A percentile compares a stretch with the other conserved stretches of the same genome.
phyloP scores from a whole-genome alignment of 1,140 invertebrate species.

The Archegozetes longisetosus region DNA sequence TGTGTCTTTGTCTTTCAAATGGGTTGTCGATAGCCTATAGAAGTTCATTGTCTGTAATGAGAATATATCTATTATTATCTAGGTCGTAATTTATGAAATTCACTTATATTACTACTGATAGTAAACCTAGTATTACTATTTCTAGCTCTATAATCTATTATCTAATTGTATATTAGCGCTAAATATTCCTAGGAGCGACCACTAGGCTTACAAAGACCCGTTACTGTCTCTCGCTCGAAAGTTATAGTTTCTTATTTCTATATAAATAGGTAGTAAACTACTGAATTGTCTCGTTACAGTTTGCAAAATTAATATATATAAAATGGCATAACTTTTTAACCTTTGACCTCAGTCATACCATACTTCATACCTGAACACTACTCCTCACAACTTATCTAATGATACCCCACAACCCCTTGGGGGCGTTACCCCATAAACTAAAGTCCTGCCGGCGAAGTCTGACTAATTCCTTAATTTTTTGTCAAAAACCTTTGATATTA shows the following conservation, averaged over 20 bases:
- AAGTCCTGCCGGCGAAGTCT: not conserved
- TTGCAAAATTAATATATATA: not conserved
- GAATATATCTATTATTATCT: too few species aligned
- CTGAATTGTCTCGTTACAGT: not conserved
- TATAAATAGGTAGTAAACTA: not conserved
- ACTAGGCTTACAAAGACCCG: not conserved
- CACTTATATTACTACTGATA: too few species aligned
- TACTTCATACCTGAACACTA: not conserved
- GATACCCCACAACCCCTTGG: not conserved
- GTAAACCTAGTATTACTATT: too few species aligned
- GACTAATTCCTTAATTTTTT: too few species aligned
- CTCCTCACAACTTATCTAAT: not conserved
- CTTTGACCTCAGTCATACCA: not conserved
- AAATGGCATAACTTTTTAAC: not conserved
- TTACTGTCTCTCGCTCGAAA: too few species aligned
- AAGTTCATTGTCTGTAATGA: not conserved
- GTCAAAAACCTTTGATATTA: too few species aligned
- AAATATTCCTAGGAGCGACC: not conserved
- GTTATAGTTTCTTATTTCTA: too few species aligned
- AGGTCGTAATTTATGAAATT: too few species aligned
- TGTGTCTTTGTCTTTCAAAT: not conserved
- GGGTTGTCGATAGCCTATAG: not conserved
- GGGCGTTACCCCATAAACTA: not conserved
- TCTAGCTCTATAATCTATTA: not conserved
- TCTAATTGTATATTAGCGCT: not conserved